Evolutionary conservation across 2,888 invertebrate species (phyloP).

Genomic region (Villa cingulata): DNA sequence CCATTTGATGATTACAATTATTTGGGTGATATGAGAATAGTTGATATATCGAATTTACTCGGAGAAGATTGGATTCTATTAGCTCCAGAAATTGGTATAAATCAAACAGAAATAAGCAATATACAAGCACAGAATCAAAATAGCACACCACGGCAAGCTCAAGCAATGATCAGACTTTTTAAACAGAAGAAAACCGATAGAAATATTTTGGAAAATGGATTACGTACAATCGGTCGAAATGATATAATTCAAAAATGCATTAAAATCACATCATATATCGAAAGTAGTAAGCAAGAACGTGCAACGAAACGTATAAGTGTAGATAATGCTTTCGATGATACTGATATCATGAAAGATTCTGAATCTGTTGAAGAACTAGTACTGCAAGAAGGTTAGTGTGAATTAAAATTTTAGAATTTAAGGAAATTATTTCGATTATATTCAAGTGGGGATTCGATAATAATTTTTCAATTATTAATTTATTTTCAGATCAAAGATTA

Average conservation of each 20-base stretch:
- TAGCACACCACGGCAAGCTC: slow-evolving; percentile 61
- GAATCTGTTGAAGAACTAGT: slow-evolving; percentile 36
- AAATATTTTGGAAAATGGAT: slow-evolving; percentile 66
- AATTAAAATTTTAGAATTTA: too few relatives aligned
- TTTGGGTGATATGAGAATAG: slow-evolving; percentile 52
- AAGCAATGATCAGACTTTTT: slow-evolving; percentile 49
- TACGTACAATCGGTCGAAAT: slow-evolving; percentile 74
- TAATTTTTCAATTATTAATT: background rate
- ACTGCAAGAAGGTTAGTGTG: slow-evolving; percentile 30
- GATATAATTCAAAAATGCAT: slow-evolving; percentile 83
- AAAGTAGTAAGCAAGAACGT: slow-evolving; percentile 9
- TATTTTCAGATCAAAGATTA: slow-evolving; percentile 28
- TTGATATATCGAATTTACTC: slow-evolving; percentile 59
- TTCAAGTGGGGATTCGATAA: too few relatives aligned
- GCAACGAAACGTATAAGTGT: slow-evolving; percentile 34
- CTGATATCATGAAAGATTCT: slow-evolving; percentile 56
- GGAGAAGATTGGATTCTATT: slow-evolving; percentile 57
- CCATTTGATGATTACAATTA: slow-evolving; percentile 36
- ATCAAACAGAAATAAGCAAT: slow-evolving; percentile 56
- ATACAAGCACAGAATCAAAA: slow-evolving; percentile 62
- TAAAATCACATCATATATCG: slow-evolving; percentile 23
- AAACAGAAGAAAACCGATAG: slow-evolving; percentile 38
- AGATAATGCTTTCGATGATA: slow-evolving; percentile 44
- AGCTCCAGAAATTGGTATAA: slow-evolving; percentile 56
- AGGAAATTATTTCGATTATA: too few relatives aligned